These are phyloP conservation scores for Tipula lateralis DNA, from an alignment of 2,888 invertebrate species.

Conservation along the genomic window DNA sequence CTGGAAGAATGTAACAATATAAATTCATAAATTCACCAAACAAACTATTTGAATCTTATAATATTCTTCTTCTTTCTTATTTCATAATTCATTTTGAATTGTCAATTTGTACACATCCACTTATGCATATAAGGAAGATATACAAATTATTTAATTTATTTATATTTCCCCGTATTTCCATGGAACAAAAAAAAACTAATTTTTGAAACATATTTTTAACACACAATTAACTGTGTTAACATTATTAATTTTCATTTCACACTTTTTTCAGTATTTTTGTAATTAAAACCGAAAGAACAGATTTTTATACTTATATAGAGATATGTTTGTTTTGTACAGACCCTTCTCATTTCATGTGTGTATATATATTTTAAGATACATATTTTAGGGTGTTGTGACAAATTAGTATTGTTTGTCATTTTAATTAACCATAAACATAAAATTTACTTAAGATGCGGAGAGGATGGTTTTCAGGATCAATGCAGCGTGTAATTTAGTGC, in stretches of 20 bases:
- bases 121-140: neutral
- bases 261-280: neutral
- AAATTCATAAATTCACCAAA: neutral
- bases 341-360: neutral
- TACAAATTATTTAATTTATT: neutral
- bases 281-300: constrained; percentile 24
- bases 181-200: neutral
- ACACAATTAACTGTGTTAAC: neutral
- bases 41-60: neutral
- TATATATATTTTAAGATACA: neutral
- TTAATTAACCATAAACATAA: constrained; percentile 11
- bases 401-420: constrained; percentile 15
- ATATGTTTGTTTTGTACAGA: neutral
- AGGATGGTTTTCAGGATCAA: neutral
- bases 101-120: neutral
- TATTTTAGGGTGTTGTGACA: constrained; percentile 11
- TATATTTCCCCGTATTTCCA: neutral
- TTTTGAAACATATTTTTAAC: neutral
- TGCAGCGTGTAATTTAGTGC: neutral
- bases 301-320: neutral
- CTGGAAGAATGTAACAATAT: neutral
- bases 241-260: constrained; percentile 19
- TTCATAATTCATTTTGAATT: neutral
- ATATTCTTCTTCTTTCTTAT: neutral
- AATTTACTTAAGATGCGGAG: neutral